These are phyloP conservation scores for Cryptoblepharus egeriae DNA, from an alignment of 2,797 vertebrate genomes.

Conservation along the genomic window DNA sequence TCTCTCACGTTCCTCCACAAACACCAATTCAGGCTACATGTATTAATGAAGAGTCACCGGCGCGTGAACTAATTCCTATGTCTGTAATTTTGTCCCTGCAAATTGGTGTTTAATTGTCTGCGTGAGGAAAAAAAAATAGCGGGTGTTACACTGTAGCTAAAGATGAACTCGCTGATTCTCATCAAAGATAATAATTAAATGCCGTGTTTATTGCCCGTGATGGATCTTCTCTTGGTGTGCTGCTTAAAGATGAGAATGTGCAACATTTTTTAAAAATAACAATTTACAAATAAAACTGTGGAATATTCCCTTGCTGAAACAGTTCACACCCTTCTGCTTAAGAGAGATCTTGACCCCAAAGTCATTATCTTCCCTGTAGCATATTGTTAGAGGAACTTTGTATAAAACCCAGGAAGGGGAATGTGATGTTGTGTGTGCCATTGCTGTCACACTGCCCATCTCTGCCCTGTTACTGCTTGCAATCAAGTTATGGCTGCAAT, in stretches of 20 bases:
- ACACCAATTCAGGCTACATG: conserved; percentile 22
- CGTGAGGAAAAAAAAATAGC: not conserved
- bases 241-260: conserved; percentile 8
- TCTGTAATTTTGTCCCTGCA: conserved; percentile 42
- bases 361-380: not conserved
- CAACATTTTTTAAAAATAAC: conserved; percentile 28
- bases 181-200: conserved; percentile 43
- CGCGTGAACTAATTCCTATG: conserved; percentile 15
- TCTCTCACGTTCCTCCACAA: not conserved
- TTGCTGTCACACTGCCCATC: too few relatives aligned
- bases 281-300: conserved; percentile 22
- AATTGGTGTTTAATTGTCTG: conserved; percentile 56
- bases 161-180: conserved; percentile 46
- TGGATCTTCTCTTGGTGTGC: conserved; percentile 9
- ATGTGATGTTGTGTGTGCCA: too few relatives aligned
- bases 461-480: too few relatives aligned
- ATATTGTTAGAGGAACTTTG: not conserved
- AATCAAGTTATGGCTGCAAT: too few relatives aligned
- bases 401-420: not conserved
- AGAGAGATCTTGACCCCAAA: not conserved
- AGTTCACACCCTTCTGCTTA: not conserved
- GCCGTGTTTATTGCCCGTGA: conserved; percentile 36
- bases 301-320: conserved; percentile 11
- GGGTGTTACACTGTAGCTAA: conserved; percentile 30
- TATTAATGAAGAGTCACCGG: conserved; percentile 40